These are phyloP conservation scores for Xerus rutilus DNA, from an alignment of 2,797 vertebrate genomes.

Conservation along the genomic window DNA sequence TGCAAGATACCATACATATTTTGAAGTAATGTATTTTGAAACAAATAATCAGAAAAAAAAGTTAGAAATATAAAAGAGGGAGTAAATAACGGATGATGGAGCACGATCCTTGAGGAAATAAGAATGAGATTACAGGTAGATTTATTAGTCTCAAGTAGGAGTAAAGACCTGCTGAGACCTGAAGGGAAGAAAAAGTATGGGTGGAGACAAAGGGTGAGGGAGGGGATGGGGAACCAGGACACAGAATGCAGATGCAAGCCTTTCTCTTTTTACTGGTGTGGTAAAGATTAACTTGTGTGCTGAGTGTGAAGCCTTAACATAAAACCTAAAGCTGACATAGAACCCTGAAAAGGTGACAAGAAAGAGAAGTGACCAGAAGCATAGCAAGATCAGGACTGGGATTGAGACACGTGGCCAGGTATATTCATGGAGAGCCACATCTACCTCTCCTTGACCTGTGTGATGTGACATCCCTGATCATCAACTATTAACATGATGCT, in stretches of 20 bases:
- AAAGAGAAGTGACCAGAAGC: background rate
- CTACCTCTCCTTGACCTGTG: too few relatives aligned
- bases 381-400: fast-evolving
- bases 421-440: background rate
- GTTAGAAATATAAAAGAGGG: background rate
- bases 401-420: too few relatives aligned
- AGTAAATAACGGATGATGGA: background rate
- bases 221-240: background rate
- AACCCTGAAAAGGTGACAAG: background rate
- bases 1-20: background rate
- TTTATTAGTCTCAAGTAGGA: background rate
- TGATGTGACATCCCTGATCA: too few relatives aligned
- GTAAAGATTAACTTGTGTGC: background rate
- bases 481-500: background rate
- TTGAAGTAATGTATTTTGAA: background rate
- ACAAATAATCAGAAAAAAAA: background rate
- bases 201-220: background rate
- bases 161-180: background rate
- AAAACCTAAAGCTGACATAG: background rate
- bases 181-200: background rate
- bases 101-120: background rate
- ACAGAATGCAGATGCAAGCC: background rate
- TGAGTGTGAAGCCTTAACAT: background rate
- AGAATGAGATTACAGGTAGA: background rate
- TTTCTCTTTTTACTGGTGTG: background rate